Evolutionary conservation across 92 coral and sea anemone genomes (phyloP), one percentile per base, ranked within the genome.

Genomic region (Porites cylindrica): DNA sequence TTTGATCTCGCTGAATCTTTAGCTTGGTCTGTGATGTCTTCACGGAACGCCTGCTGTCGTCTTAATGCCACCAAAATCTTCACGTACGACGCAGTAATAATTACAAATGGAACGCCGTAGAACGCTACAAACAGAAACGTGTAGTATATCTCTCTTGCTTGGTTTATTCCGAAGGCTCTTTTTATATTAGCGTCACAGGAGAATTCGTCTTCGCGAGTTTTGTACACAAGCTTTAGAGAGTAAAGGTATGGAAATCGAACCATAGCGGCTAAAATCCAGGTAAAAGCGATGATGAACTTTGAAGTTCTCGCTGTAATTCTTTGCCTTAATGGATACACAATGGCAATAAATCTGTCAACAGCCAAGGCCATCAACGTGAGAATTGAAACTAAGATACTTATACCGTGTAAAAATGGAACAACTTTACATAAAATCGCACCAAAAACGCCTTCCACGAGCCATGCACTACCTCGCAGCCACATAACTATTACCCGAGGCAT

Each of bases 401-500:
- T 60, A n/a, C 81, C 91, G 56, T 91, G 93, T 26, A 91, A 38
- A 66, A 82, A 87, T 8, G 93, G 91, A 14, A 91, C 91, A 2
- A 73, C 47, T 70, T 88, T 84, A 18, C 93, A 91, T 19, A 91
- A 84, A 12, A 87, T 75, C 21, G 52, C 61, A 16, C 93, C 93
- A 24, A 87, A 50, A 6, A 66, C 73, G 10, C 91, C 93, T 7
- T 69, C 85, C 1, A 91, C 85, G 1, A 86, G 54, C 93, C 93
- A 91, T 1, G 8, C 24, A 16, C 24, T 63, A 1, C 93, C 91
- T 5, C 24, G 51, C 19, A 87, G 38, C 88, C 84, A 72, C 76
- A 77, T 86, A 2, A 87, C 86, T 32, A 91, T 72, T 59, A 87
- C 70, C 54, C 93, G 80, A 1, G 93, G 91, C 91, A 91, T 87